Evolutionary conservation across 2,888 invertebrate species (phyloP).

Genomic region (Zonitis immaculata): DNA sequence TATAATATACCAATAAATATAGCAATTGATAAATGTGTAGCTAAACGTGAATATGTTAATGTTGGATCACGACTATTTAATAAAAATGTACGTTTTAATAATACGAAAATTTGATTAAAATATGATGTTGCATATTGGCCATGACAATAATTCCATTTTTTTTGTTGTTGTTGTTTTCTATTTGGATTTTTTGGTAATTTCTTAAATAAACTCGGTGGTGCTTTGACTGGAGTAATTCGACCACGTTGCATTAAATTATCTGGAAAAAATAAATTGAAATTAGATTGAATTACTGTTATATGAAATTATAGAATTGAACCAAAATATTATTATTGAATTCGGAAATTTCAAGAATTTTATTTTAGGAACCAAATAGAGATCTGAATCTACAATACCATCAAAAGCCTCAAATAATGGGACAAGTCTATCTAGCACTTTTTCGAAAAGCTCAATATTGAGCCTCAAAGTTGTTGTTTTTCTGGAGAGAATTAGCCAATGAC

Average conservation of each 20-base stretch:
- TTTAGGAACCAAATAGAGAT: too few species aligned
- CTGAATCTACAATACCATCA: too few species aligned
- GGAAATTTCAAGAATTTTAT: too few species aligned
- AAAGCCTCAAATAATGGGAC: too few species aligned
- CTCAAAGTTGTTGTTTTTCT: too few species aligned
- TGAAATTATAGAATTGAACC: too few species aligned
- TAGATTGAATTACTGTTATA: too few species aligned
- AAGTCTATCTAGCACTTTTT: too few species aligned
- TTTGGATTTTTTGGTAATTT: conserved; percentile 21
- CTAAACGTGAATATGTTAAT: conserved; percentile 69
- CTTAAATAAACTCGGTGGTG: conserved; percentile 43
- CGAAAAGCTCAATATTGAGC: too few species aligned
- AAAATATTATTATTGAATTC: too few species aligned
- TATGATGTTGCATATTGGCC: conserved; percentile 55
- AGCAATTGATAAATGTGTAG: conserved; percentile 77
- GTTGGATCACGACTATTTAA: conserved; percentile 67
- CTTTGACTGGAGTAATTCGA: conserved; percentile 52
- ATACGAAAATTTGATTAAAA: conserved; percentile 54
- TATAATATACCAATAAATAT: conserved; percentile 78
- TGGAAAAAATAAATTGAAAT: too few species aligned
- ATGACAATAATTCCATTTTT: conserved; percentile 28
- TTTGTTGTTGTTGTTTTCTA: conserved; percentile 20
- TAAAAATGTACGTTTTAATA: conserved; percentile 60
- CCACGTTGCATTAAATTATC: conserved; percentile 53
- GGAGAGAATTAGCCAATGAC: too few species aligned